A percentile compares a stretch with the other conserved stretches of the same genome.
Conservation (phyloP, 2,113 vertebrate species). For the Pelecanoides urinatrix region DNA sequence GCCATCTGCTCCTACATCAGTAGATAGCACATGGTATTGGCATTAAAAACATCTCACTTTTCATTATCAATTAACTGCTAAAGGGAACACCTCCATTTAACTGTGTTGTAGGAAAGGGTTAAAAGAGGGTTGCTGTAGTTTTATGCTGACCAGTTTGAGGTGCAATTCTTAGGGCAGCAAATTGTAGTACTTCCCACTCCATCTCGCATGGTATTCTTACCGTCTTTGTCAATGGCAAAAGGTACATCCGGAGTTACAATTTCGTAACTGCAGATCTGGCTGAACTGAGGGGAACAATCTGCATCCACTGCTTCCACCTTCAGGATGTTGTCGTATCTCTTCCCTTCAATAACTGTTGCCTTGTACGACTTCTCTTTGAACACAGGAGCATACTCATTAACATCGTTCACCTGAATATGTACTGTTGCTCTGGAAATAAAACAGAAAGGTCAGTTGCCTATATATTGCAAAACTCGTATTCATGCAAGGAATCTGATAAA, state of each 20-base stretch:
- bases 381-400: slow-evolving; percentile 92
- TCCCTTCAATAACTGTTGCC: slow-evolving; percentile 86
- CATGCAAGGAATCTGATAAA: neutral
- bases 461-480: neutral
- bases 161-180: accelerated
- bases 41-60: neutral
- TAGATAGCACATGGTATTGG: accelerated
- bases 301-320: slow-evolving; percentile 93
- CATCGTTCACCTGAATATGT: slow-evolving; percentile 95
- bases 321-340: slow-evolving; percentile 85
- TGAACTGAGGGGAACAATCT: slow-evolving; percentile 97
- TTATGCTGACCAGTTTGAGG: neutral
- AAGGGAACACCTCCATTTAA: neutral
- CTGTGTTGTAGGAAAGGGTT: neutral
- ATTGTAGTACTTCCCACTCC: accelerated
- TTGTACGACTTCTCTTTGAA: slow-evolving; percentile 99
- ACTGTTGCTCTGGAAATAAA: slow-evolving; percentile 84
- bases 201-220: slow-evolving; percentile 58
- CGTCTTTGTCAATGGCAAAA: slow-evolving; percentile 92
- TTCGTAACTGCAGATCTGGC: slow-evolving; percentile 97
- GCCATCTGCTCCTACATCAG: neutral
- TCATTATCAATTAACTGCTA: neutral
- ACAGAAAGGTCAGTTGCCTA: neutral
- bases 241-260: slow-evolving; percentile 93
- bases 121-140: neutral